A percentile compares a stretch with the other conserved stretches of the same genome.
These are phyloP conservation scores for Furcifer pardalis DNA, from an alignment of 2,797 vertebrate species.

Conservation along the genomic window DNA sequence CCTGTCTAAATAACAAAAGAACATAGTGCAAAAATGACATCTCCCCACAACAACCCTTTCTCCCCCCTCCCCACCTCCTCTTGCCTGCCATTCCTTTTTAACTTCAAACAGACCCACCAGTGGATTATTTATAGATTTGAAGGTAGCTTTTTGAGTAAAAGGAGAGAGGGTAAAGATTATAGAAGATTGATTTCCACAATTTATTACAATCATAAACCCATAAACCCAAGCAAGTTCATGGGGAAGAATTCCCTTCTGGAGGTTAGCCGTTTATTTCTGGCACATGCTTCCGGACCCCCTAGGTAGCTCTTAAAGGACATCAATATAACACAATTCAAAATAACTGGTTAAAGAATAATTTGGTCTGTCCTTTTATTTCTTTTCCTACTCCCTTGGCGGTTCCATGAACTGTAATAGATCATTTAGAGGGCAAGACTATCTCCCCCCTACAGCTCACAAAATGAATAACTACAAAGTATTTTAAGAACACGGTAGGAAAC, in stretches of 20 bases:
- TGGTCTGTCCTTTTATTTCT: constrained; percentile 13
- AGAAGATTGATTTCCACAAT: constrained; percentile 73
- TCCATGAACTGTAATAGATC: constrained; percentile 25
- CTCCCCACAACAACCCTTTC: background rate
- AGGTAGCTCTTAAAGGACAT: constrained; percentile 53
- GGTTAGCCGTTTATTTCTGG: constrained; percentile 65
- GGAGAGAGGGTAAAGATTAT: constrained; percentile 69
- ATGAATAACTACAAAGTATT: background rate
- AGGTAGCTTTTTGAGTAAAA: constrained; percentile 63
- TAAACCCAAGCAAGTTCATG: constrained; percentile 60
- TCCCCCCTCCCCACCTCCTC: constrained; percentile 12
- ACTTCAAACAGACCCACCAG: constrained; percentile 63
- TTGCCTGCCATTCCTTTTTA: constrained; percentile 58
- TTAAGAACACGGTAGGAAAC: constrained; percentile 9
- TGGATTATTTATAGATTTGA: constrained; percentile 66
- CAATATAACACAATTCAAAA: constrained; percentile 38
- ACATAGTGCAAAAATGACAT: constrained; percentile 19
- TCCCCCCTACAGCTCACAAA: background rate
- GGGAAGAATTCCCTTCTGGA: constrained; percentile 56
- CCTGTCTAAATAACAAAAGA: constrained; percentile 54
- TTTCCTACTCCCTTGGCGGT: background rate
- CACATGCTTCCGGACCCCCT: constrained; percentile 19
- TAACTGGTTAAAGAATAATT: constrained; percentile 28
- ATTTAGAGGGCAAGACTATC: constrained; percentile 17
- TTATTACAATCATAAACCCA: constrained; percentile 65